Conservation (phyloP, 2,888 invertebrate species). For the Papilio gigon region DNA sequence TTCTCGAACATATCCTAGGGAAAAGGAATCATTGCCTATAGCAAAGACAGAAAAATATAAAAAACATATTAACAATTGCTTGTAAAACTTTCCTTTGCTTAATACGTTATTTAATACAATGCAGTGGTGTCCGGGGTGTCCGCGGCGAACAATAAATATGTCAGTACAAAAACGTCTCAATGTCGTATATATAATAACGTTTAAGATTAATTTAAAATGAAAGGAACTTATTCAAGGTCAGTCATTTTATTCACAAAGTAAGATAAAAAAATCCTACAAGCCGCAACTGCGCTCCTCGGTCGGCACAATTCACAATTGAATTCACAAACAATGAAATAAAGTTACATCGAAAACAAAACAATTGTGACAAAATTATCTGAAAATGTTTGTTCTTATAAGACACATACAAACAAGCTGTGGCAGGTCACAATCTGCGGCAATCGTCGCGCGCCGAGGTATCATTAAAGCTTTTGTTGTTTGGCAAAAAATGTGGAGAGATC, state of each 20-base stretch:
- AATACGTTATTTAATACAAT: too few species aligned
- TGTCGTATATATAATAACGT: too few species aligned
- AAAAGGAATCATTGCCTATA: too few species aligned
- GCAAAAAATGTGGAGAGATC: constrained; percentile 16
- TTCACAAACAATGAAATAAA: constrained; percentile 24
- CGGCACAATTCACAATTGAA: constrained; percentile 26
- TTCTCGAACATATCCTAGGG: too few species aligned
- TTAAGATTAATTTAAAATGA: constrained; percentile 2
- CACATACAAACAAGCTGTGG: constrained; percentile 14
- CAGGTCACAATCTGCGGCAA: constrained; percentile 18
- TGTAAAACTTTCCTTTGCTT: too few species aligned
- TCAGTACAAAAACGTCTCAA: too few species aligned
- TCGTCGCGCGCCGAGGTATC: constrained; percentile 10
- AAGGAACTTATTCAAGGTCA: constrained; percentile 6
- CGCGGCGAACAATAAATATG: too few species aligned
- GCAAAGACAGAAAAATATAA: too few species aligned
- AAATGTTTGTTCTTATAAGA: constrained; percentile 29
- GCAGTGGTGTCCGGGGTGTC: too few species aligned
- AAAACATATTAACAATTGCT: too few species aligned
- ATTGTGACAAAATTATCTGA: constrained; percentile 24
- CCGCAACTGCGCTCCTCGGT: not conserved
- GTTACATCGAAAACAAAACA: constrained; percentile 17
- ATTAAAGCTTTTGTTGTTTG: constrained; percentile 25
- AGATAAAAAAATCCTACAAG: not conserved
- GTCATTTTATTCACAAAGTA: not conserved